Percentiles rank a stretch among this genome's conserved stretches.
These are phyloP conservation scores for Drosophila elegans DNA, from an alignment of 1,140 invertebrate species.

Conservation along the genomic window DNA sequence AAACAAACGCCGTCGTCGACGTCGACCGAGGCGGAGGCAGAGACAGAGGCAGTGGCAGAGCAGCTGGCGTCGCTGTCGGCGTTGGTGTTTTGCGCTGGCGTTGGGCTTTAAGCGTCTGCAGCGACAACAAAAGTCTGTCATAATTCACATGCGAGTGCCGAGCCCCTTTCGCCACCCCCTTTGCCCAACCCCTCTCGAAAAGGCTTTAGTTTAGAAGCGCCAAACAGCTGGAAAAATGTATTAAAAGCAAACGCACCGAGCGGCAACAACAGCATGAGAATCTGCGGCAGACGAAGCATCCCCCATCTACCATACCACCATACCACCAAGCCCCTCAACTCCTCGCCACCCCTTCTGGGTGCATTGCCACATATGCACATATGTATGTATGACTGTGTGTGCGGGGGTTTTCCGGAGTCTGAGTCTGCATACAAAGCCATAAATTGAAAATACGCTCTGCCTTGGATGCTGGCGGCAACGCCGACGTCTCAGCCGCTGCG, in stretches of 20 bases:
- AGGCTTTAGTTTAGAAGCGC: conserved; percentile 70
- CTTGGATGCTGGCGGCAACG: conserved; percentile 50
- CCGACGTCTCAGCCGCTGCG: conserved; percentile 22
- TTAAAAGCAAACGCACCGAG: conserved; percentile 76
- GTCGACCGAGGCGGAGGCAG: conserved; percentile 32
- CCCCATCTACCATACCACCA: not conserved
- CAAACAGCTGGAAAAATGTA: conserved; percentile 74
- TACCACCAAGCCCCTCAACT: conserved; percentile 2
- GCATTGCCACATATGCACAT: conserved; percentile 60
- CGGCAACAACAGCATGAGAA: conserved; percentile 38
- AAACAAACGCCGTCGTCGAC: conserved; percentile 68
- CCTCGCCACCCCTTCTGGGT: conserved; percentile 32
- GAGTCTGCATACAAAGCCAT: conserved; percentile 67
- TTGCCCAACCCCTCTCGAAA: not conserved
- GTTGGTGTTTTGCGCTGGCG: not conserved
- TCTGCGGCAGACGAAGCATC: conserved; percentile 16
- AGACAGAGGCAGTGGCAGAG: conserved; percentile 28
- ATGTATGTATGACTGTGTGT: conserved; percentile 14
- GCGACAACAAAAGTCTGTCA: conserved; percentile 79
- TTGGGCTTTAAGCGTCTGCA: conserved; percentile 54
- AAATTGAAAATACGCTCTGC: conserved; percentile 75
- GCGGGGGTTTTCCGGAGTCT: conserved; percentile 44
- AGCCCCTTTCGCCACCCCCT: conserved; percentile 16
- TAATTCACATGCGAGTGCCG: conserved; percentile 76
- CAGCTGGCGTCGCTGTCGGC: conserved; percentile 18